These are phyloP conservation scores for Cyprinodon brontotheroides DNA, from an alignment of 2,113 vertebrate genomes.

Conservation along the genomic window DNA sequence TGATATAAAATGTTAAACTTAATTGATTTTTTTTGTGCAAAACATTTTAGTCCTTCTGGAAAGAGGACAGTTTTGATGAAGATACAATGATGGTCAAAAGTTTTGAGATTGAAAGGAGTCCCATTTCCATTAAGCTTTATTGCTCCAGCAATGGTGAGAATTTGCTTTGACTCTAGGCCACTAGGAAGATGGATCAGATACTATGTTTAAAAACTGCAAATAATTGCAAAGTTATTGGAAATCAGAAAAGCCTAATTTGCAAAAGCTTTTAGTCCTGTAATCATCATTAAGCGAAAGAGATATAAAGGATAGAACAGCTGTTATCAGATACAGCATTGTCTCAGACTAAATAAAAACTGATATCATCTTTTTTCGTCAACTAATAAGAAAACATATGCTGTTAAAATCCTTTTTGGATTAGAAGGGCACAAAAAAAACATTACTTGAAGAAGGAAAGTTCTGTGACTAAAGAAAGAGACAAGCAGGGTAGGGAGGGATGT, in stretches of 20 bases:
- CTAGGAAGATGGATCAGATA: neutral
- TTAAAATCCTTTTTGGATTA: neutral
- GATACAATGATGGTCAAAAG: no score
- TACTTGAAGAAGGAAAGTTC: neutral
- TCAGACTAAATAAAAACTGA: neutral
- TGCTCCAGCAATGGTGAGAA: no score
- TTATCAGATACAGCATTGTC: neutral
- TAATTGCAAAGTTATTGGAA: neutral
- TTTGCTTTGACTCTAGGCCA: no score
- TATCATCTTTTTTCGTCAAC: neutral
- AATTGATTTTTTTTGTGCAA: no score
- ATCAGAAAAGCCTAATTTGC: neutral
- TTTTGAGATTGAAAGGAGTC: no score
- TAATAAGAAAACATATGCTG: neutral
- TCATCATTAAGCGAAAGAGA: neutral
- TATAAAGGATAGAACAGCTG: neutral
- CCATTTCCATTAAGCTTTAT: no score
- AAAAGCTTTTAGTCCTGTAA: neutral
- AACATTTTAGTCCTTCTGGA: no score
- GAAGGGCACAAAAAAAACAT: neutral
- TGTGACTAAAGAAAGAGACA: neutral
- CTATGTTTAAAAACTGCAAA: neutral
- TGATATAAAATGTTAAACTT: no score
- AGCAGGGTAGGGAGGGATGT: no score
- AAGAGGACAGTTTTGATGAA: no score